Evolutionary conservation across 2,888 invertebrate genomes (phyloP), one percentile per base, ranked within the genome.

Genomic region (Seira sanloemensis): DNA sequence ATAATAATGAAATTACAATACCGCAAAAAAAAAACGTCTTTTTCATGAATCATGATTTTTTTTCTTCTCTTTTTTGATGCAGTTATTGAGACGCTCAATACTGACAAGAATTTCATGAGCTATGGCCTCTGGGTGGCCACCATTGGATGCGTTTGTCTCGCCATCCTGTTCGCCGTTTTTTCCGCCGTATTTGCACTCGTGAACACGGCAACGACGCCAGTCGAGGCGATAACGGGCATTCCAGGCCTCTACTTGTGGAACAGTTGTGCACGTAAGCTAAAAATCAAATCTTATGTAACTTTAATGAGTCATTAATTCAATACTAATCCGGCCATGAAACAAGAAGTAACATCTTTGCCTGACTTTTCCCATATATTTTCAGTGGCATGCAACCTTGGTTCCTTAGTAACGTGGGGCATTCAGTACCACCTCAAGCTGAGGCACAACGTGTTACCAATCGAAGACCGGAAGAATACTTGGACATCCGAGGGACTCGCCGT

Each of bases 381-480:
- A 95, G 97, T 96, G 87, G 90, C 95, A 25, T 94, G 95, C 90
- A 94, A 95, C 90, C 91, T 96, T 27, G 93, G 95, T 24, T 96
- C 96, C 12, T 93, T 96, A 87, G 93, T 94, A 26, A 94, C 96
- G 80, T 98, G 97, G 97, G 92, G 96, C 86, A 94, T 95, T 26
- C 96, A 97, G 91, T 98, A 95, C 92, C 95, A 94, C 91, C 92
- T 95, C 67, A 94, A 95, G 90, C 93, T 97, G 74, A 95, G 95
- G 90, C 93, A 94, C 90, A 97, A 97, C 91, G 96, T 97, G 0
- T 93, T 98, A 91, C 94, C 95, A 0, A 93, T 94, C 71, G 95
- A 96, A 90, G 97, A 97, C 90, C 93, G 94, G 80, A 94, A 94
- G 37, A 94, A 94, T 89, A 94, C 94, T 90, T 98, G 97, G 97